A percentile compares a stretch with the other conserved stretches of the same genome.
These are phyloP conservation scores for Hiodon tergisus DNA, from an alignment of 2,113 vertebrate species.

Conservation along the genomic window DNA sequence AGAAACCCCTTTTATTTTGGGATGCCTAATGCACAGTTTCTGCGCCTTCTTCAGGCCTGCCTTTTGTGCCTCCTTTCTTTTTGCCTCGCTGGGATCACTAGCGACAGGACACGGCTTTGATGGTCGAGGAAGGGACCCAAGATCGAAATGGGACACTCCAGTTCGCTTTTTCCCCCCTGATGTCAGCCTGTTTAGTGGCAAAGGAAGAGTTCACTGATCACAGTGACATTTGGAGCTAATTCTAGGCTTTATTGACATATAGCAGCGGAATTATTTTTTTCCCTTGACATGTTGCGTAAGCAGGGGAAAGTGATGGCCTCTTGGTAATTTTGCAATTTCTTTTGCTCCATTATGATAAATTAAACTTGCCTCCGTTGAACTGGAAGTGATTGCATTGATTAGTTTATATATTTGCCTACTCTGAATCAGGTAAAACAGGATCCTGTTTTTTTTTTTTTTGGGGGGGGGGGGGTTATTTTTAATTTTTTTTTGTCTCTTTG, in stretches of 20 bases:
- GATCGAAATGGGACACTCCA: too few species aligned
- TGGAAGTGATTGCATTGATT: conserved; percentile 37
- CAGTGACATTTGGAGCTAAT: not conserved
- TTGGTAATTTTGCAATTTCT: conserved; percentile 50
- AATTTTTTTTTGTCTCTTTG: conserved; percentile 5
- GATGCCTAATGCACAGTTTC: not conserved
- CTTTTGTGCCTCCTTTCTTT: too few species aligned
- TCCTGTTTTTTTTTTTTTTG: conserved; percentile 19
- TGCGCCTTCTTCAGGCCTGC: too few species aligned
- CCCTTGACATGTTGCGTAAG: not conserved
- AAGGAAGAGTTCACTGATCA: too few species aligned
- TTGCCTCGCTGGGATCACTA: too few species aligned
- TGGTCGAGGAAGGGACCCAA: too few species aligned
- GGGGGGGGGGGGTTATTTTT: too few species aligned
- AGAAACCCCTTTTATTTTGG: conserved; percentile 40
- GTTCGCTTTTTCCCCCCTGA: too few species aligned
- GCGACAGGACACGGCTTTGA: too few species aligned
- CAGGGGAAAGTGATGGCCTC: not conserved
- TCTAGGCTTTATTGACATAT: not conserved
- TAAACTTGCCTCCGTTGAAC: conserved; percentile 56
- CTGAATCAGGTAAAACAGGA: conserved; percentile 37
- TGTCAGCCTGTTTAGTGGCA: too few species aligned
- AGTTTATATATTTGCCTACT: conserved; percentile 29
- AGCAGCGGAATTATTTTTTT: not conserved
- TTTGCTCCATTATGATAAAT: conserved; percentile 54